Evolutionary conservation across 2,797 vertebrate species (phyloP).

Genomic region (Allobates femoralis): DNA sequence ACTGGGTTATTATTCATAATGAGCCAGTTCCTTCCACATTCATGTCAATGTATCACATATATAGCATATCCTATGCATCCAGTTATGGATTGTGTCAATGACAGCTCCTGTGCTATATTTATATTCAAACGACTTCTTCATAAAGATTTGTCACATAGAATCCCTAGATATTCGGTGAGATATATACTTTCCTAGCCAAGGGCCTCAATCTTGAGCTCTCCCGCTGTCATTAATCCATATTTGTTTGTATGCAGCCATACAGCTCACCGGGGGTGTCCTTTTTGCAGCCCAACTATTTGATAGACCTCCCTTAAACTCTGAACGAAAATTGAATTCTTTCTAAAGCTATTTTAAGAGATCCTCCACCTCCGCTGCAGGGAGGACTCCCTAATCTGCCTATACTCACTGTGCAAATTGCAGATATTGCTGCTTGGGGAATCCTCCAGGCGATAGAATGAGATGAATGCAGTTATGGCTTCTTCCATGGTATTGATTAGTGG

Average conservation of each 20-base stretch:
- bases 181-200: constrained; percentile 22
- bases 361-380: background rate
- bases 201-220: background rate
- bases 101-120: constrained; percentile 17
- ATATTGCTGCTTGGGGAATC: constrained; percentile 27
- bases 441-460: background rate
- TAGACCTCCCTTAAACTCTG: constrained; percentile 15
- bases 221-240: constrained; percentile 36
- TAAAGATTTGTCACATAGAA: constrained; percentile 33
- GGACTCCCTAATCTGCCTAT: constrained; percentile 24
- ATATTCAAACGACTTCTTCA: background rate
- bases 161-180: background rate
- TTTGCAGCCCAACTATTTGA: background rate
- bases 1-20: background rate
- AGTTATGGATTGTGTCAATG: constrained; percentile 6
- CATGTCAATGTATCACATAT: constrained; percentile 2
- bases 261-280: background rate
- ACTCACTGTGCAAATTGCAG: background rate
- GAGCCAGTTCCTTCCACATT: background rate
- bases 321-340: constrained; percentile 32
- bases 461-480: background rate
- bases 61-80: background rate
- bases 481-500: constrained; percentile 26
- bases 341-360: constrained; percentile 44
- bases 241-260: background rate